Evolutionary conservation across 2,888 invertebrate species (phyloP).

Genomic region (Rhopalosiphum nymphaeae): DNA sequence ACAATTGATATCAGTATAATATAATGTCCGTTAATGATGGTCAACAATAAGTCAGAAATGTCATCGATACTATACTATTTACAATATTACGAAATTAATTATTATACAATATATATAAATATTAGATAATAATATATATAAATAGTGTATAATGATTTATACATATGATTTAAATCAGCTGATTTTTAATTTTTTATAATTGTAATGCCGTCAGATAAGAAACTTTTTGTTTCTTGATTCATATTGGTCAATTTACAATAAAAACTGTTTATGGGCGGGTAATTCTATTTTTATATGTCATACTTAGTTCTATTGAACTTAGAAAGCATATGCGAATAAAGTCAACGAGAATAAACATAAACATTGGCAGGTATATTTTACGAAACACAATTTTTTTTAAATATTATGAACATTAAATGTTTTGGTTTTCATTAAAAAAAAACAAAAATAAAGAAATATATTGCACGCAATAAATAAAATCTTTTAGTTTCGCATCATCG

Average conservation of each 20-base stretch:
- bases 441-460: background rate
- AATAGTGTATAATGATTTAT: too few relatives aligned
- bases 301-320: too few relatives aligned
- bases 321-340: background rate
- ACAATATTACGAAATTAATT: too few relatives aligned
- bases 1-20: background rate
- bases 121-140: too few relatives aligned
- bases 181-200: too few relatives aligned
- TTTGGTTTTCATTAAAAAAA: background rate
- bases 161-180: too few relatives aligned
- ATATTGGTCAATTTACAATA: background rate
- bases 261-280: background rate
- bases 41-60: background rate
- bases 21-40: background rate
- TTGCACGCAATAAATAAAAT: background rate
- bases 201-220: too few relatives aligned
- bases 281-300: background rate
- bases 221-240: background rate
- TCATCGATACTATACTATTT: too few relatives aligned
- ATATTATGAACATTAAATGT: background rate
- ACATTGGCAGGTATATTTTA: background rate
- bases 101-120: too few relatives aligned
- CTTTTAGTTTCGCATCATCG: background rate
- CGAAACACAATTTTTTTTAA: background rate
- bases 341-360: background rate